phyloP scores from a whole-genome alignment of 2,797 vertebrate species.

The Erpetoichthys calabaricus region DNA sequence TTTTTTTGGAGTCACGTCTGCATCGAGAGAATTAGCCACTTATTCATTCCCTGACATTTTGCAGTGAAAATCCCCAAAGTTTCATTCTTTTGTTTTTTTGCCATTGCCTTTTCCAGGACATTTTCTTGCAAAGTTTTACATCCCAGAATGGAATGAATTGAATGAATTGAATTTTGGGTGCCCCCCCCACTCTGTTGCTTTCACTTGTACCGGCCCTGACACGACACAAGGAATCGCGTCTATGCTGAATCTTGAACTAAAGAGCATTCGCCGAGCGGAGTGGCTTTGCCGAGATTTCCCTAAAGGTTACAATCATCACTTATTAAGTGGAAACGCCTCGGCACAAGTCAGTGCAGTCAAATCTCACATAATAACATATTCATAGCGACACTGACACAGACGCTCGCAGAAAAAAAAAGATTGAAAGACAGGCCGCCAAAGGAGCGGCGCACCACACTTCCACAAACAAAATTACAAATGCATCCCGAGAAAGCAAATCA shows the following conservation, averaged over 20 bases:
- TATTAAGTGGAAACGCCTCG: slow-evolving; percentile 40
- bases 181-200: too few relatives aligned
- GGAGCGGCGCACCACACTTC: slow-evolving; percentile 24
- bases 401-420: slow-evolving; percentile 26
- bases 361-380: slow-evolving; percentile 26
- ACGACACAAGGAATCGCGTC: slow-evolving; percentile 48
- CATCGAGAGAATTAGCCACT: too few relatives aligned
- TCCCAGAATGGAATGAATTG: too few relatives aligned
- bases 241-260: slow-evolving; percentile 51
- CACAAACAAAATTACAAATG: slow-evolving; percentile 23
- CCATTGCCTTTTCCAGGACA: too few relatives aligned
- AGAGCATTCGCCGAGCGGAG: slow-evolving; percentile 54
- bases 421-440: slow-evolving; percentile 29
- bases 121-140: too few relatives aligned
- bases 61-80: too few relatives aligned
- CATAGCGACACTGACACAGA: slow-evolving; percentile 15
- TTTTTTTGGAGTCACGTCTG: too few relatives aligned
- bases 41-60: too few relatives aligned
- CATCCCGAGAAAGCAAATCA: slow-evolving; percentile 7
- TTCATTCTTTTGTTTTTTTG: too few relatives aligned
- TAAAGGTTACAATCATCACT: slow-evolving; percentile 74
- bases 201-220: not conserved
- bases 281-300: slow-evolving; percentile 65
- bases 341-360: not conserved
- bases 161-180: too few relatives aligned